These are phyloP conservation scores for Falco columbarius DNA, from an alignment of 2,797 vertebrate genomes.

Conservation along the genomic window DNA sequence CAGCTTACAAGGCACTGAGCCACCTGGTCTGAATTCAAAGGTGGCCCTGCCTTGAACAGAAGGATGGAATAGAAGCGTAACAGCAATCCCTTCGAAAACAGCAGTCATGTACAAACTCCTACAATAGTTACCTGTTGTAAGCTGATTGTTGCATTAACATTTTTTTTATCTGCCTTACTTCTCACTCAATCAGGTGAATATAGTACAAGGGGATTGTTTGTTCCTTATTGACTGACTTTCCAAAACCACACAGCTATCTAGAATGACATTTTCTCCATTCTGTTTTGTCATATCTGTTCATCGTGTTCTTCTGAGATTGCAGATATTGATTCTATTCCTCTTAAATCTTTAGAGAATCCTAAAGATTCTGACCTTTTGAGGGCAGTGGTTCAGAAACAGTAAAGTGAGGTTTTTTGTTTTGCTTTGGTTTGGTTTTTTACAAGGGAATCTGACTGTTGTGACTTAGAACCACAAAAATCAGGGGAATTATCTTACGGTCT, in stretches of 20 bases:
- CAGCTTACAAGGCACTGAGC: neutral
- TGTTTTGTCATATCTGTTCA: neutral
- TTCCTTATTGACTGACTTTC: neutral
- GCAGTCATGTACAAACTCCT: neutral
- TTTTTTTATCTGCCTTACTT: neutral
- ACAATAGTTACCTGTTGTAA: neutral
- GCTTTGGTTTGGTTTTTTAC: neutral
- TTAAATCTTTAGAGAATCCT: neutral
- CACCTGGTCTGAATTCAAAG: neutral
- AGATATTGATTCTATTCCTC: neutral
- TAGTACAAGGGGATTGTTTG: neutral
- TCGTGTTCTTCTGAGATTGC: neutral
- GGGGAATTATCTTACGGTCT: neutral
- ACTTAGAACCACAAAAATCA: neutral
- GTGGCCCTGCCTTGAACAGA: neutral
- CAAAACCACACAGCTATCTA: neutral
- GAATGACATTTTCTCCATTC: neutral
- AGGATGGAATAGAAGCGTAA: neutral
- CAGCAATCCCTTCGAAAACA: neutral
- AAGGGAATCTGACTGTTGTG: neutral
- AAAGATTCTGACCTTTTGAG: neutral
- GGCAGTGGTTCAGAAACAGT: neutral
- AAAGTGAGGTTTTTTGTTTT: rapidly evolving
- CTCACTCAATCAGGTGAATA: neutral
- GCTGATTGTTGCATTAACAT: neutral